Evolutionary conservation across 2,888 invertebrate species (phyloP), one percentile per base, ranked within the genome.

Genomic region (Cheilosia variabilis): DNA sequence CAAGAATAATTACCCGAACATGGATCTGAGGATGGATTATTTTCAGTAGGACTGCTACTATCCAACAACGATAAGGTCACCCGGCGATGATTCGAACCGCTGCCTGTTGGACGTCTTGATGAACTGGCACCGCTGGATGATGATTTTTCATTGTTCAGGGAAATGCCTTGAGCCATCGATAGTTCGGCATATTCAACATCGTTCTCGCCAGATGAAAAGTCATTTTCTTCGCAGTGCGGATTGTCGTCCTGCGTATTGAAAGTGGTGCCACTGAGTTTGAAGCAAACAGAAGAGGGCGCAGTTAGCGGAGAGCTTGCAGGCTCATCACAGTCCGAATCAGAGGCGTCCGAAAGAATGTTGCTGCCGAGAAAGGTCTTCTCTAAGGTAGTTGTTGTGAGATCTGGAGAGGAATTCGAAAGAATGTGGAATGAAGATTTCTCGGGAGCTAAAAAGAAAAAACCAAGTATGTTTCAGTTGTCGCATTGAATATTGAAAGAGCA

Each of bases 201-300:
- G 89, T 95, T 95, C 90, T 95, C 95, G 86, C 95, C 96, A 88
- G 96, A 96, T 94, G 97, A 96, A 3, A 96, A 96, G 92, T 97
- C 96, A 88, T 96, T 96, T 90, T 97, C 97, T 5, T 83, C 82
- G 15, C 82, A 66, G 10, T 65, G 52, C 34, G 45, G 62, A 52
- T 71, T 79, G 31, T 80, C 78, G 1, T 79, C 77, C 43, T 75
- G 65, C 10, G 75, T 69, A 6, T 50, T 45, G 24, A 83, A 87
- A 4, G 65, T 66, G 10, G 72, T 77, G 24, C 55, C 68, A 63
- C 76, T 81, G 19, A 68, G 72, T 47, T 81, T 72, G 13, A 81
- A 72, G 13, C 60, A 66, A 22, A 53, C 47, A 31, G 75, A 45
- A 4, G 75, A 81, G 2, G 68, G 62, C 17, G 34, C 57, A 9